Evolutionary conservation across 2,113 vertebrate species (phyloP), one percentile per base, ranked within the genome.

Genomic region (Lepisosteus osseus): DNA sequence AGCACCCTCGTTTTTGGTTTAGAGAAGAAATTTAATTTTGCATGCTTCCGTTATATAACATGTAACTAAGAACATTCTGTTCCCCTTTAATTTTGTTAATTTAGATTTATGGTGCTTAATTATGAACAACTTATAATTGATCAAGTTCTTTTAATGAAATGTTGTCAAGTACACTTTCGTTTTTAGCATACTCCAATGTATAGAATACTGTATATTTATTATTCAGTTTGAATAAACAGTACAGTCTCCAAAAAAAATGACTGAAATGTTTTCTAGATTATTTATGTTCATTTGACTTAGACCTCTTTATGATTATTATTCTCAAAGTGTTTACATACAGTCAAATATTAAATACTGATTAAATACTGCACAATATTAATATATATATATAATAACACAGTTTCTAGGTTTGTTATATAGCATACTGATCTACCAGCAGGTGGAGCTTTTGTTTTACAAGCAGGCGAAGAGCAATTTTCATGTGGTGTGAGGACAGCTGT

Each of bases 211-310:
- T 73, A 68, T 62, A 73, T 68, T 68, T 73, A 68, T 68, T 69
- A 59, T 59, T 68, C 72, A 14, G 17, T 68, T 43, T 54, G 54
- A 72, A 72, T 72, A 72, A 72, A 72, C 55, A 41, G 56, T 70
- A 41, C 65, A 72, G 64, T 57, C 67, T 51, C 66, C 42, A 41
- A 29, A 44, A 66, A 51, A 13, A 13, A 45, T 14, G 9, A 66
- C 2, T 1, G 44, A 42, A 17, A 65, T 45, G 13, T 4, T 65
- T 65, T 44, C 45, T 13, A 3, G 41, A 42, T 66, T 62, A 13
- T 65, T 66, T 65, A 44, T 44, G 12, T 65, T 6, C 9, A n/a
- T 61, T 6, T n/a, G 59, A 2, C 17, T 61, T n/a, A 61, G 7
- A 2, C 59, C 13, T 61, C 14, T 61, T 61, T 65, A 12, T 42